These are phyloP conservation scores for Plusia festucae DNA, from an alignment of 2,888 invertebrate species.

Conservation along the genomic window DNA sequence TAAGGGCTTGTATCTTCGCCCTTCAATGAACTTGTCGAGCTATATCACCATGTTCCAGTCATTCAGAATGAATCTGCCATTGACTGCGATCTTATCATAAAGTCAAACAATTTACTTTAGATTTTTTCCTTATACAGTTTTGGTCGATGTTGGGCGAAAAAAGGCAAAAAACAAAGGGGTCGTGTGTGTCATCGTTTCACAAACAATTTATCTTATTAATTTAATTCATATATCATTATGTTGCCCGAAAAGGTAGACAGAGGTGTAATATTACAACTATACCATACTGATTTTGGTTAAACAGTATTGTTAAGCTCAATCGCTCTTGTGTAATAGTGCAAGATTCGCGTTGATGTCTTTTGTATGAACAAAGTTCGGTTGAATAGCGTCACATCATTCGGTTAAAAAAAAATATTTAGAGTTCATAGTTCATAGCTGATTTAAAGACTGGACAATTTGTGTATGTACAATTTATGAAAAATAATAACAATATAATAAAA, in stretches of 20 bases:
- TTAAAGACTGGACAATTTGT: too few relatives aligned
- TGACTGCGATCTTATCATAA: neutral
- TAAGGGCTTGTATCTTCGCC: neutral
- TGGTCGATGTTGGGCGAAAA: neutral
- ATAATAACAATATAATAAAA: too few relatives aligned
- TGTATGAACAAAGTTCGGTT: constrained; percentile 29
- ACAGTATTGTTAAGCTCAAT: neutral
- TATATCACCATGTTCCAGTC: neutral
- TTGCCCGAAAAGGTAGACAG: neutral
- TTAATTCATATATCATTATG: neutral
- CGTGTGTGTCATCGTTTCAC: neutral
- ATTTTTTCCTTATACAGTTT: neutral
- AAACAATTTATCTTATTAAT: constrained; percentile 3
- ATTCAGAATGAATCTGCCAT: constrained; percentile 3
- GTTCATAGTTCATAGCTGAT: too few relatives aligned
- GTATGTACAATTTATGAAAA: too few relatives aligned
- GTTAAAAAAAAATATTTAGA: too few relatives aligned
- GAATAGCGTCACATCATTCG: too few relatives aligned
- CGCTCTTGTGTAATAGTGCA: neutral
- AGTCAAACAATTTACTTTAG: constrained; percentile 6
- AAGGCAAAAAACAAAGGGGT: neutral
- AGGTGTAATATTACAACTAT: neutral
- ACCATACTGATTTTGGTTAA: too few relatives aligned
- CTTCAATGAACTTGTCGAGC: constrained; percentile 1
- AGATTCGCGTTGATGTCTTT: constrained; percentile 57